Percentiles rank a stretch among this genome's conserved stretches.
phyloP scores from a whole-genome alignment of 2,888 invertebrate species.

The Zaprionus obscuricornis region DNA sequence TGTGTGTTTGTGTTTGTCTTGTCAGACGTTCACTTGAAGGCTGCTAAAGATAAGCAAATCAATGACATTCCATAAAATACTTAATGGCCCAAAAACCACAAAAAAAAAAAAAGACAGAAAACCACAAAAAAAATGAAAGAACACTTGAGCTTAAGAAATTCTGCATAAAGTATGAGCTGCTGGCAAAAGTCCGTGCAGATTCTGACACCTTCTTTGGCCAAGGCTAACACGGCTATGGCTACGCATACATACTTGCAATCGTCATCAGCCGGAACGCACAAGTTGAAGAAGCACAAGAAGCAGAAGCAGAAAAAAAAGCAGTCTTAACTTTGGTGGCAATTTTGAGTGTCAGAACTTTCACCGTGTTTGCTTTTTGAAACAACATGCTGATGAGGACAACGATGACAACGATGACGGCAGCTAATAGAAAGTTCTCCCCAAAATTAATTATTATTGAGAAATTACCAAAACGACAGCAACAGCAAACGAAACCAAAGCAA shows the following conservation, averaged over 20 bases:
- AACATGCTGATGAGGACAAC: slow-evolving; percentile 65
- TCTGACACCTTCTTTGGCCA: no score
- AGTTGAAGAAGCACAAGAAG: background rate
- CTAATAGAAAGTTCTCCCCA: slow-evolving; percentile 71
- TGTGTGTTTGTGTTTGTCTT: slow-evolving; percentile 59
- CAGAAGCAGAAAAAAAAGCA: no score
- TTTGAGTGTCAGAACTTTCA: slow-evolving; percentile 55
- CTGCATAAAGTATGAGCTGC: slow-evolving; percentile 22
- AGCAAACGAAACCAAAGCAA: slow-evolving; percentile 30
- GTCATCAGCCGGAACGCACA: slow-evolving; percentile 12
- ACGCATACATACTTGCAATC: slow-evolving; percentile 22
- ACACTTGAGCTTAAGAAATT: slow-evolving; percentile 49
- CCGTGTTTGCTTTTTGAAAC: slow-evolving; percentile 55
- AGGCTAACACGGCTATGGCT: no score
- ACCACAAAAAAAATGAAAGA: slow-evolving; percentile 33
- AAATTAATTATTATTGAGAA: slow-evolving; percentile 67
- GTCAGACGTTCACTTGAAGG: slow-evolving; percentile 41
- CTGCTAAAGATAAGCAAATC: slow-evolving; percentile 30
- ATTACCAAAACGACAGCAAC: slow-evolving; percentile 53
- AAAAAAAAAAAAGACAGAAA: slow-evolving; percentile 21
- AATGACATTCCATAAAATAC: slow-evolving; percentile 27
- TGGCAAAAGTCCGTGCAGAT: slow-evolving; percentile 20
- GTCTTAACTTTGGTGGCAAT: slow-evolving; percentile 27
- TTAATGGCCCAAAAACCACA: slow-evolving; percentile 8
- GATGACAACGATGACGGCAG: slow-evolving; percentile 54